phyloP scores from a whole-genome alignment of 2,888 invertebrate species.

The Hemicrepidius hirtus region DNA sequence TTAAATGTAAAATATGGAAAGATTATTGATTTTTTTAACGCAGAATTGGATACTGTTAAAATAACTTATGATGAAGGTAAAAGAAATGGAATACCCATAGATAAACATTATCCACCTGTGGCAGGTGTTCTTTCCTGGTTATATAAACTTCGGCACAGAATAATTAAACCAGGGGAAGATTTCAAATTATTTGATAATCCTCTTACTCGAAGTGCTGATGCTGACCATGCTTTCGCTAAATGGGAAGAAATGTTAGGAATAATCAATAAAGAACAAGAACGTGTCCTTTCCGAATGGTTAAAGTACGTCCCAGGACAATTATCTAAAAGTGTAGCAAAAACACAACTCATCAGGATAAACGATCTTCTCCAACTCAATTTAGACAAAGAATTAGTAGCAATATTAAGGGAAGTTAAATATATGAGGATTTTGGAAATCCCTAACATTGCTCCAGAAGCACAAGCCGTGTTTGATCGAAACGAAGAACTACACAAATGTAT shows the following conservation, averaged over 20 bases:
- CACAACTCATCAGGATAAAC: constrained; percentile 75
- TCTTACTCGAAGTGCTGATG: constrained; percentile 75
- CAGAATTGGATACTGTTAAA: constrained; percentile 80
- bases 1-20: constrained; percentile 80
- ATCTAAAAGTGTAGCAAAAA: constrained; percentile 77
- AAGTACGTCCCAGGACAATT: constrained; percentile 79
- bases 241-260: constrained; percentile 80
- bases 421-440: constrained; percentile 73
- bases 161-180: constrained; percentile 77
- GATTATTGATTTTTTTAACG: constrained; percentile 79
- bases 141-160: constrained; percentile 78
- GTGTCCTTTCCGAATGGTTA: constrained; percentile 83
- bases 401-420: constrained; percentile 89
- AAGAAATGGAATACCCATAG: constrained; percentile 74
- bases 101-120: constrained; percentile 84
- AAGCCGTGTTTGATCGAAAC: constrained; percentile 79
- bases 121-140: constrained; percentile 83
- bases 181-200: constrained; percentile 80
- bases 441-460: constrained; percentile 78
- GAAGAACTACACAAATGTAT: constrained; percentile 77
- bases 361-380: constrained; percentile 80
- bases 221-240: constrained; percentile 75
- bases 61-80: constrained; percentile 77
- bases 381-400: constrained; percentile 79
- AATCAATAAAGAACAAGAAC: constrained; percentile 78